Evolutionary conservation across 2,888 invertebrate species (phyloP).

Genomic region (Pristionchus fissidentatus): DNA sequence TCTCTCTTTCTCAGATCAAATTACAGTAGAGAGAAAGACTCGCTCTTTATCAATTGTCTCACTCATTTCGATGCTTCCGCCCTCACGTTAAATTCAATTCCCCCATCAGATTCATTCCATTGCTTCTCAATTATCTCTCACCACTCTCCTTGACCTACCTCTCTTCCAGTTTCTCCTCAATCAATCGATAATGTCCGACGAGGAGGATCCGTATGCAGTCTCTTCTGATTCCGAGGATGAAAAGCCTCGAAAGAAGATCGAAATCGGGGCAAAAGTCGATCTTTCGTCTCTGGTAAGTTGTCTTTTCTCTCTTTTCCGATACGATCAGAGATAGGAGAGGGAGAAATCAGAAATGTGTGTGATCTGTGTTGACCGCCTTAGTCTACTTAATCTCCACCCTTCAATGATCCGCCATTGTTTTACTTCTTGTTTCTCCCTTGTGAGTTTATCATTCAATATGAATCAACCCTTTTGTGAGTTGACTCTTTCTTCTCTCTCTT

Average conservation of each 20-base stretch:
- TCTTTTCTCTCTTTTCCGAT: neutral
- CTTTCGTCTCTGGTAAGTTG: slow-evolving; percentile 33
- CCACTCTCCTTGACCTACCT: neutral
- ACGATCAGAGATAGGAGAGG: slow-evolving; percentile 1
- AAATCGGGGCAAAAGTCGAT: slow-evolving; percentile 66
- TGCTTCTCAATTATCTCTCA: neutral
- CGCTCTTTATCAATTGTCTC: slow-evolving; percentile 29
- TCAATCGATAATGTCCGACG: slow-evolving; percentile 65
- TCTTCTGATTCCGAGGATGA: slow-evolving; percentile 74
- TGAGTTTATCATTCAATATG: neutral
- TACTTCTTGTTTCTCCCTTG: neutral
- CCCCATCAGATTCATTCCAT: neutral
- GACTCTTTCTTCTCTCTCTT: neutral
- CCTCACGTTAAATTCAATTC: neutral
- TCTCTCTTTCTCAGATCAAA: slow-evolving; percentile 13
- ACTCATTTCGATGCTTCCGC: neutral
- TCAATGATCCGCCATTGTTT: neutral
- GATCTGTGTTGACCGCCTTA: neutral
- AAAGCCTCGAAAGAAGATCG: slow-evolving; percentile 67
- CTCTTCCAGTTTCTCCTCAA: slow-evolving; percentile 21
- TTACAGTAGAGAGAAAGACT: neutral
- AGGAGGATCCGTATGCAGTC: slow-evolving; percentile 74
- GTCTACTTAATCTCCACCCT: neutral
- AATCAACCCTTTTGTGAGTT: neutral
- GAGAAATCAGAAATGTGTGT: neutral